Conservation (phyloP, 2,797 vertebrate genomes). For the Pangasius larnaudii region DNA sequence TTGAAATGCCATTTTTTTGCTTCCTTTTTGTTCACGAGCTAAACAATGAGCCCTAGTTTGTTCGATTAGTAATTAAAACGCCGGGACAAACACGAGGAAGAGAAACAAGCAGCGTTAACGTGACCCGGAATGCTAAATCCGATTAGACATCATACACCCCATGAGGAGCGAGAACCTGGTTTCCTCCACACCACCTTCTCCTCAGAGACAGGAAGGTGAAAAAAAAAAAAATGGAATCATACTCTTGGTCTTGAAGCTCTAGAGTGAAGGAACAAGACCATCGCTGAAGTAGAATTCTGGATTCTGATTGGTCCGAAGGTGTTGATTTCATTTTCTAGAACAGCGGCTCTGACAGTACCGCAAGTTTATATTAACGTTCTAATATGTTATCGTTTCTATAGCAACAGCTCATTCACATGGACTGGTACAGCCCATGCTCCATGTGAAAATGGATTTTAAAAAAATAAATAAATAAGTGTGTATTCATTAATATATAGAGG, state of each 20-base stretch:
- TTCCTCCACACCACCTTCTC: background rate
- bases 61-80: background rate
- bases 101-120: background rate
- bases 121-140: background rate
- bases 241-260: too few species aligned
- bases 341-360: too few species aligned
- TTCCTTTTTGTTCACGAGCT: slow-evolving; percentile 42
- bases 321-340: background rate
- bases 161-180: background rate
- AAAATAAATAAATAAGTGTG: too few species aligned
- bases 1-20: slow-evolving; percentile 38
- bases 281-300: background rate
- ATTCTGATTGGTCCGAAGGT: background rate
- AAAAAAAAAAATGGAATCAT: too few species aligned
- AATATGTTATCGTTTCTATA: too few species aligned
- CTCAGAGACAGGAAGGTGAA: background rate
- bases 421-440: too few species aligned
- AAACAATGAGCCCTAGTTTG: slow-evolving; percentile 10
- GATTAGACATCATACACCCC: background rate
- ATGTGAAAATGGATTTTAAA: too few species aligned
- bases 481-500: too few species aligned
- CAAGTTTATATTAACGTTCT: too few species aligned
- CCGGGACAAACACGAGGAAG: background rate
- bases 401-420: too few species aligned
- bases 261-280: too few species aligned